Base-by-base conservation (phyloP, 2,113 vertebrate species). In the Lathamus discolor region DNA sequence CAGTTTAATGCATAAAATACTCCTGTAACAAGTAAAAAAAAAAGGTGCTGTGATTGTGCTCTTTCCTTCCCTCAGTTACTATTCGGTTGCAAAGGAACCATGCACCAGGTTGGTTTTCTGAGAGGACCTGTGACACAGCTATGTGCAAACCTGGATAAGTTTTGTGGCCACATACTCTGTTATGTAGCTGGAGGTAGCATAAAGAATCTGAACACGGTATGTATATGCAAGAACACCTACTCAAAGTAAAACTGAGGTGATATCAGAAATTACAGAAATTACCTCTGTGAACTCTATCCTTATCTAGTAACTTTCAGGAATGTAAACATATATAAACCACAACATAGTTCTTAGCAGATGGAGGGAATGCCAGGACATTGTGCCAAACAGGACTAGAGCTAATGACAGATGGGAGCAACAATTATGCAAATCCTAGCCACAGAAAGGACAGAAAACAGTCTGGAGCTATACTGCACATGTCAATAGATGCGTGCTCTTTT, bases 161-260 rank as follows among this genome's bases (percentile, higher is more conserved):
- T 97, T 37, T 97, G 96, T 77, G 41, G 86, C 57, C 59, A 29
- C 9, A 0, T 95, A 25, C 84, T 97, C 55, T 69, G 78, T 54
- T 83, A 95, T 61, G 51, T 97, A 92, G 91, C 95, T 49, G 96
- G 96, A 84, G 95, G 95, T 18, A 72, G 10, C 19, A 35, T 90
- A 19, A 82, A 82, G 91, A 96, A 97, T 37, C 44, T 96, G 59
- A 95, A 97, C 37, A 46, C 31, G 0, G 96, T 97, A 62, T 83
- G 96, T 73, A 51, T 17, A 11, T 7, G 18, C 43, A 82, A 57
- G 18, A 84, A 51, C 12, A 51, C 13, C 19, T 48, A 11, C 37
- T 75, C 43, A 39, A 28, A 64, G 70, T 35, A 64, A 35, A 91
- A 81, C 28, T 17, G 9, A 74, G 43, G 24, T 48, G 9, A 39